Base-by-base conservation (phyloP, 2,888 invertebrate genomes). In the Caenorhabditis parvicauda region DNA sequence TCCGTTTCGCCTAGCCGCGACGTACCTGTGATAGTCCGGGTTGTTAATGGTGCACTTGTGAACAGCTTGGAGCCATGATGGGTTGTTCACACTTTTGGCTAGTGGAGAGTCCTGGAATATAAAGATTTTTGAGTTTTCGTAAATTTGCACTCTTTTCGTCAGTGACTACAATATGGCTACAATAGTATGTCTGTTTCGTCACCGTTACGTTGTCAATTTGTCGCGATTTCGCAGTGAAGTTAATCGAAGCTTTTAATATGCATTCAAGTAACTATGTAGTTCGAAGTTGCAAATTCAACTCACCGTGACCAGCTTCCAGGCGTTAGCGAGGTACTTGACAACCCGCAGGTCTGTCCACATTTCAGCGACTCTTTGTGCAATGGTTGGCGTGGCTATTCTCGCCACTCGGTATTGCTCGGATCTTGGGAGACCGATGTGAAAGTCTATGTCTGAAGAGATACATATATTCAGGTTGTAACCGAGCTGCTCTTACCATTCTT, bases 401-500 rank as follows among this genome's bases (percentile, higher is more conserved):
- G 72, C 72, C 21, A 72, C 72, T 17, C 72, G 56, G 35, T 64
- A 58, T 25, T 61, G 54, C 25, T 70, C 72, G 22, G 56, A 50
- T 2, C 51, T 48, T 2, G 79, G 74, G 29, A 81, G 66, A 12
- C 82, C 82, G 32, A 82, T 71, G 46, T 71, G 68, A 61, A 78
- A 82, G 44, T 82, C 81, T 17, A 82, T 70, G 28, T 66, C 81
- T 81, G 46, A 46, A 73, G 53, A n/a, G 27, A 6, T 3, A 3
- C 21, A 48, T 38, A n/a, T 25, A 28, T 22, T 41, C 6, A 37
- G 48, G 12, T 5, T n/a, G 4, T 49, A 47, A 29, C 19, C 6
- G 17, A 41, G 7, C 24, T 21, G 1, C 22, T 24, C 48, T n/a
- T 21, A 61, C 61, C 46, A 2, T 51, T 17, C 58, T 62, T 62